A percentile compares a stretch with the other conserved stretches of the same genome.
These are phyloP conservation scores for Limosa lapponica DNA, from an alignment of 2,797 vertebrate species.

Conservation along the genomic window DNA sequence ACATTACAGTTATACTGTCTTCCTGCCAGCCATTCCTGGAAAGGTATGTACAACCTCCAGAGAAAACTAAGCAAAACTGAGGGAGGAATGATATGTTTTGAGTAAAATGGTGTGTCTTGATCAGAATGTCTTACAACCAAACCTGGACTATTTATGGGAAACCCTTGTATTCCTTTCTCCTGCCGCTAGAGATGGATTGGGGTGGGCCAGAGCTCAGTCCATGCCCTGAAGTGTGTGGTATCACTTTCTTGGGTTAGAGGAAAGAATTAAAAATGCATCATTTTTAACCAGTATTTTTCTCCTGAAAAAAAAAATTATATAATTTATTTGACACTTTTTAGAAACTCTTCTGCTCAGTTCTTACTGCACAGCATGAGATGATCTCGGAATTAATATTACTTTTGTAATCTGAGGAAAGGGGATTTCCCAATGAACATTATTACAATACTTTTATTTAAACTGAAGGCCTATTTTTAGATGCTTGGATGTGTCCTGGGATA, in stretches of 20 bases:
- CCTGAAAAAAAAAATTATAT: fast-evolving
- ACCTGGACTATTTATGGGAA: not conserved
- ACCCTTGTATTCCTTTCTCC: not conserved
- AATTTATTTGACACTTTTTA: not conserved
- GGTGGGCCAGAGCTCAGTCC: not conserved
- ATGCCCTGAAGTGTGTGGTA: not conserved
- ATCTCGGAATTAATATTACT: not conserved
- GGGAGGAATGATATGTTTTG: not conserved
- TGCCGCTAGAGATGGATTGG: not conserved
- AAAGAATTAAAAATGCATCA: not conserved
- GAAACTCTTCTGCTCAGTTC: not conserved
- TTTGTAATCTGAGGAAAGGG: slow-evolving; percentile 33
- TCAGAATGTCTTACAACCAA: not conserved
- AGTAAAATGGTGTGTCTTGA: not conserved
- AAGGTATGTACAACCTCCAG: not conserved
- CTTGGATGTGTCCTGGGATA: slow-evolving; percentile 39
- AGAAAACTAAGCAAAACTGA: not conserved
- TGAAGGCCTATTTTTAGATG: slow-evolving; percentile 56
- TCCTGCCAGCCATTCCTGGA: not conserved
- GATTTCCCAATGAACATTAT: slow-evolving; percentile 39
- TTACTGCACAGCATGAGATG: not conserved
- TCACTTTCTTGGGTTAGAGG: not conserved
- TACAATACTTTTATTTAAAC: slow-evolving; percentile 38
- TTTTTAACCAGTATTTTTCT: not conserved
- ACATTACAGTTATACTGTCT: not conserved